Evolutionary conservation across 2,113 vertebrate species (phyloP).

Genomic region (Arothron firmamentum): DNA sequence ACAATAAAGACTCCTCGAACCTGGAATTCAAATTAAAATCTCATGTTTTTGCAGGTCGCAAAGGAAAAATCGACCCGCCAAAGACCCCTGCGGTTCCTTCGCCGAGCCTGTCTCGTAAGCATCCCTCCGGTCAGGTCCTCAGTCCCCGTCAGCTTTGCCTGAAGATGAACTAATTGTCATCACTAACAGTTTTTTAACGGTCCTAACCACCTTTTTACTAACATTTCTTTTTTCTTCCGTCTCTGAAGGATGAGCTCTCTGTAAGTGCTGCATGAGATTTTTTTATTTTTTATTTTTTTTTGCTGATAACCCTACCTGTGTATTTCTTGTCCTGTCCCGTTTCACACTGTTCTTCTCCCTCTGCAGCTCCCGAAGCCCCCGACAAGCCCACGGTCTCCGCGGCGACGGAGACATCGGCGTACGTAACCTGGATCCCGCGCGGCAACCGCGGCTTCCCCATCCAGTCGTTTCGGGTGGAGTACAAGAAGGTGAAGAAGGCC

Average conservation of each 20-base stretch:
- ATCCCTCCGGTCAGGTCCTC: neutral
- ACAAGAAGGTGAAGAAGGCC: slow-evolving; percentile 87
- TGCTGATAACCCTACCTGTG: neutral
- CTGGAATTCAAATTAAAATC: neutral
- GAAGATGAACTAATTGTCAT: neutral
- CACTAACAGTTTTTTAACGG: slow-evolving; percentile 29
- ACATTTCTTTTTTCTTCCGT: slow-evolving; percentile 53
- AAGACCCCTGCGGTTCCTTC: slow-evolving; percentile 71
- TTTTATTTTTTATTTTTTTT: slow-evolving; percentile 1
- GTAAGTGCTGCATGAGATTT: slow-evolving; percentile 63
- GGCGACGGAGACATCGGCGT: slow-evolving; percentile 92
- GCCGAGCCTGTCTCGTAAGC: slow-evolving; percentile 74
- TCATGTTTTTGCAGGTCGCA: slow-evolving; percentile 55
- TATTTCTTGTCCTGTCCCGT: no score
- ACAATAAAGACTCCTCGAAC: no score
- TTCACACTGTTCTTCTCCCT: slow-evolving; percentile 49
- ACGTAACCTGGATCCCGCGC: slow-evolving; percentile 96
- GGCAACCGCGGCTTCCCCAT: slow-evolving; percentile 95
- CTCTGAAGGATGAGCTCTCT: slow-evolving; percentile 66
- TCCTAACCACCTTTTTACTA: slow-evolving; percentile 42
- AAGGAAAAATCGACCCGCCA: slow-evolving; percentile 61
- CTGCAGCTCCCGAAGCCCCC: slow-evolving; percentile 92
- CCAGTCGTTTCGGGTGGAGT: slow-evolving; percentile 93
- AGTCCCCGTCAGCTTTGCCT: neutral
- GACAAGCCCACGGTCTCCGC: slow-evolving; percentile 96